Evolutionary conservation across 2,797 vertebrate genomes (phyloP).

Genomic region (Naso thynnoides): DNA sequence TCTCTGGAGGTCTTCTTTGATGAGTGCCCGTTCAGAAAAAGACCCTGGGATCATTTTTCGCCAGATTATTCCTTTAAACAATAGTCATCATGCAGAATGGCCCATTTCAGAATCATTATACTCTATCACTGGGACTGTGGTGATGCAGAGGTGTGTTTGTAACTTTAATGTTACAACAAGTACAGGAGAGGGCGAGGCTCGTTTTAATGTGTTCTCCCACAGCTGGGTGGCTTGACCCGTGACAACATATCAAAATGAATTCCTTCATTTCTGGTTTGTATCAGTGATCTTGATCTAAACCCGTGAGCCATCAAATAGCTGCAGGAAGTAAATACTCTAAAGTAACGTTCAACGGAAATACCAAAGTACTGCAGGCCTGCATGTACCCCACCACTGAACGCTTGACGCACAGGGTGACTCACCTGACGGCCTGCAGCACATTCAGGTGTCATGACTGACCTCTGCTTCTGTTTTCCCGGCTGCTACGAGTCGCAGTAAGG

Average conservation of each 20-base stretch:
- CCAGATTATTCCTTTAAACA: too few species aligned
- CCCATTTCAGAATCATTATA: background rate
- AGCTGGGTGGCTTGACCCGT: too few species aligned
- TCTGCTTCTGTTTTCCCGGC: background rate
- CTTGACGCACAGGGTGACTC: background rate
- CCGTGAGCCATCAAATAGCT: background rate
- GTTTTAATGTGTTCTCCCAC: background rate
- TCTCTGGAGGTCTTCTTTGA: too few species aligned
- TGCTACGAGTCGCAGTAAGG: background rate
- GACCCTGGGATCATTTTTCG: too few species aligned
- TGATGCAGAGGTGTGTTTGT: too few species aligned
- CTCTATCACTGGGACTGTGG: too few species aligned
- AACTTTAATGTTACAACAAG: background rate
- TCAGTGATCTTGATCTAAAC: background rate
- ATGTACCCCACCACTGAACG: background rate
- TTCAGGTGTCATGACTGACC: background rate
- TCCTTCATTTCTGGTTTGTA: background rate
- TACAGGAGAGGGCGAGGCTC: too few species aligned
- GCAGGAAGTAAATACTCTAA: too few species aligned
- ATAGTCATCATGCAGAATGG: background rate
- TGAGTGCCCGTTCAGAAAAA: too few species aligned
- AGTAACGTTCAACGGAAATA: background rate
- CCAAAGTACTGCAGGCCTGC: background rate
- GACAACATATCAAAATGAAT: background rate
- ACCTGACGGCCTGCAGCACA: background rate